phyloP scores from a whole-genome alignment of 2,797 vertebrate species.

The Loris lydekkerianus region DNA sequence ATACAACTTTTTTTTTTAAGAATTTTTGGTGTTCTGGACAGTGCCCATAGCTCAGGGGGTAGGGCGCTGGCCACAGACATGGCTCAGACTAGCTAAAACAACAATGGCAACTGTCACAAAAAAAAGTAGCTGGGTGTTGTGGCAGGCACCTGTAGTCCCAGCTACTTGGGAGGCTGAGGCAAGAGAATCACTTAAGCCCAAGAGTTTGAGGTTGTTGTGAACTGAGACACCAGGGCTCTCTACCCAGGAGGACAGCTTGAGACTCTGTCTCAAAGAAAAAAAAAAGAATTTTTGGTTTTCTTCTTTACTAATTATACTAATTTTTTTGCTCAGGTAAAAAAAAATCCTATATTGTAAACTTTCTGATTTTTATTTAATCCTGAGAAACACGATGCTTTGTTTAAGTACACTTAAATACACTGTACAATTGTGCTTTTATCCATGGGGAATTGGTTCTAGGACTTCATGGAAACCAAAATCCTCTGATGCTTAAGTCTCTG shows the following conservation, averaged over 20 bases:
- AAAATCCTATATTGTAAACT: not conserved
- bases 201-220: too few species aligned
- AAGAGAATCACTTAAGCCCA: too few species aligned
- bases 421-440: not conserved
- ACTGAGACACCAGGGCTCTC: too few species aligned
- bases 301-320: slow-evolving; percentile 10
- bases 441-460: not conserved
- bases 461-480: not conserved
- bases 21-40: not conserved
- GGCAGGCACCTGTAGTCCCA: too few species aligned
- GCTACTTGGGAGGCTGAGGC: too few species aligned
- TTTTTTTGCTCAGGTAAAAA: slow-evolving; percentile 52
- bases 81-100: too few species aligned
- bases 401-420: not conserved
- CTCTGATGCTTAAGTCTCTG: not conserved
- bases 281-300: slow-evolving; percentile 7
- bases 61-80: too few species aligned
- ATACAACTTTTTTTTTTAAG: slow-evolving; percentile 50
- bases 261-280: too few species aligned
- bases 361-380: slow-evolving; percentile 48
- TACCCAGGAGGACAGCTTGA: too few species aligned
- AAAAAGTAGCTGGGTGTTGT: too few species aligned
- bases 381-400: slow-evolving; percentile 4
- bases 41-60: too few species aligned
- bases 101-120: too few species aligned